These are phyloP conservation scores for Tortrix viridana DNA, from an alignment of 2,888 invertebrate genomes.

Conservation along the genomic window DNA sequence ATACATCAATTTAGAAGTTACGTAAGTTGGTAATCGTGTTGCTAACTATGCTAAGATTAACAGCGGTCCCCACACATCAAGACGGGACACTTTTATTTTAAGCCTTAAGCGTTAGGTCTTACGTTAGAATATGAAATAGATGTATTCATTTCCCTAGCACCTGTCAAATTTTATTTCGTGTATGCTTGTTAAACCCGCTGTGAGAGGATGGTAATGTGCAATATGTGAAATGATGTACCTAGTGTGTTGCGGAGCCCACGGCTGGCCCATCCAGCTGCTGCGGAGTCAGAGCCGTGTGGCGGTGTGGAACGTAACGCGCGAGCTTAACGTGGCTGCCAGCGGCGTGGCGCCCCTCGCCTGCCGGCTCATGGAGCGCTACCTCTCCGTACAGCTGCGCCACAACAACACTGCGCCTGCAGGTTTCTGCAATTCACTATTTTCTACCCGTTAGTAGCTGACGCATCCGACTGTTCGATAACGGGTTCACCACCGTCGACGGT, in stretches of 20 bases:
- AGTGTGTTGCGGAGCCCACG: constrained; percentile 7
- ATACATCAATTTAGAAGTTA: too few species aligned
- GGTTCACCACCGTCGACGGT: too few species aligned
- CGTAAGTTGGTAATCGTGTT: too few species aligned
- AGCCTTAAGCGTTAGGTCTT: too few species aligned
- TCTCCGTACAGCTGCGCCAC: constrained; percentile 42
- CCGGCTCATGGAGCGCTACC: constrained; percentile 56
- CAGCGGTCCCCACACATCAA: too few species aligned
- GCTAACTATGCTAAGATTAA: too few species aligned
- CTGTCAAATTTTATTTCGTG: too few species aligned
- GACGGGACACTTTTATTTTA: too few species aligned
- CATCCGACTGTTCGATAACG: not conserved
- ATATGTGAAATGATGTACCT: not conserved
- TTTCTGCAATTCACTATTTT: constrained; percentile 34
- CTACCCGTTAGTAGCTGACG: not conserved
- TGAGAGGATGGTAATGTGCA: not conserved
- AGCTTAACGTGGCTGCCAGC: constrained; percentile 45
- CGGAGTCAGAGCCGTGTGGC: constrained; percentile 43
- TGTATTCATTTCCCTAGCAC: too few species aligned
- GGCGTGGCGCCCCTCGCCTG: constrained; percentile 62
- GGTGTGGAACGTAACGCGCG: constrained; percentile 53
- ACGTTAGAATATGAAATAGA: too few species aligned
- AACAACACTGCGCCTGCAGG: constrained; percentile 38
- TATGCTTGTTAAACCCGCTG: too few species aligned
- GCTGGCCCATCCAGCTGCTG: constrained; percentile 39